Evolutionary conservation across 2,113 vertebrate species (phyloP), one percentile per base, ranked within the genome.

Genomic region (Camelus bactrianus): DNA sequence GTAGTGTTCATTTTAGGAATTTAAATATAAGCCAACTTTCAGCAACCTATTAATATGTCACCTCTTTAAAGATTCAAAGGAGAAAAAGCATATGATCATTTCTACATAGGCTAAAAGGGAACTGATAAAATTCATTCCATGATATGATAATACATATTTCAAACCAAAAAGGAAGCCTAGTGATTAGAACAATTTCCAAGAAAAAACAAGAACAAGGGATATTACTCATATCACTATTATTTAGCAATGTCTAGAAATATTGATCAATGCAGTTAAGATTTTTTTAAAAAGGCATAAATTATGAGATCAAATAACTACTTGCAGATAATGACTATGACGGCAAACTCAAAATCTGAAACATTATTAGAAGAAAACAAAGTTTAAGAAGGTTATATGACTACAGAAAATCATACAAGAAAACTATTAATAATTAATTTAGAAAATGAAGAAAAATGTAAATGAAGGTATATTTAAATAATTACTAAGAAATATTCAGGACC

Each of bases 291-390:
- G 65, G 5, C 11, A 79, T 60, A 86, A 83, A 67, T 91, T 86
- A 81, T 73, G 64, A 73, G 32, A 84, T 85, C 28, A 82, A 70
- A 89, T 24, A 64, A 24, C 42, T 84, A 80, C 73, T 69, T 93
- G 46, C 30, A 79, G 26, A 70, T 84, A 92, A 75, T 19, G 11
- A 85, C 28, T 75, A 76, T 30, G 46, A 91, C 26, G 65, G 20
- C 52, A 93, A 95, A 93, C 35, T 93, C 38, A 80, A 96, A 89
- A 91, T 13, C 13, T 79, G 80, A 69, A n/a, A 77, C 32, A 86
- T n/a, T 38, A 83, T 60, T 48, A 77, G 30, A 42, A 54, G 20
- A 15, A 62, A 42, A 60, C 54, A 81, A 92, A 75, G 54, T 73
- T 79, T 35, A 79, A 7, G 79, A 65, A 75, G 32, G 17, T 86